Evolutionary conservation across 2,797 vertebrate species (phyloP), one percentile per base, ranked within the genome.

Genomic region (Amblyraja radiata): DNA sequence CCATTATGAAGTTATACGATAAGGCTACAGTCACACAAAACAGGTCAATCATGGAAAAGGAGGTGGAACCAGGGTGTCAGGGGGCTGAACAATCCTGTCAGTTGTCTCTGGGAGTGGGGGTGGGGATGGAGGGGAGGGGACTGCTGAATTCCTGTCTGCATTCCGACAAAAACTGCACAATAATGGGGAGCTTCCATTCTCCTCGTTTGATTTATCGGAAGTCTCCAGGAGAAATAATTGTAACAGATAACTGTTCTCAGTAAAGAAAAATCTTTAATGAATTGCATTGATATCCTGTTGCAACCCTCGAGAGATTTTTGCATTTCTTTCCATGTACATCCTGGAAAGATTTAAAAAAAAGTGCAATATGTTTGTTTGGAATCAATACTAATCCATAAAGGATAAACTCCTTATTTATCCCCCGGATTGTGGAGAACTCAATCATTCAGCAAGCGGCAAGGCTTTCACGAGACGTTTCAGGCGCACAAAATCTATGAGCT

Each of bases 361-460:
- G 36, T 46, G 71, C 23, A 58, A 92, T 58, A 46, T 25, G 28
- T 74, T 76, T 74, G 71, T 76, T 54, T 39, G 7, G 46, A 92
- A 92, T 92, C 90, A 73, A 92, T 92, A 74, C 90, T 23, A 92
- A 92, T 68, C 68, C 90, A 92, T 76, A 92, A 73, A 92, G 71
- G 90, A 92, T 88, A 88, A 88, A 74, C 36, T 91, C 68, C 71
- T 91, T 54, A 74, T 76, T 92, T 92, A 76, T 92, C 13, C 46
- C 68, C 39, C 25, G 76, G 90, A 28, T 76, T 92, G 90, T 92
- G 68, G 73, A 54, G 71, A 73, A 92, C 73, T 76, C 90, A 58
- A n/a, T 92, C 90, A 28, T 74, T 54, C 65, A 39, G 39, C 36
- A 74, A 74, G 68, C 28, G 68, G 39, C 77, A 78, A 78, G 14